Evolutionary conservation across 1,140 invertebrate species (phyloP).

Genomic region (Hormaphis cornu): DNA sequence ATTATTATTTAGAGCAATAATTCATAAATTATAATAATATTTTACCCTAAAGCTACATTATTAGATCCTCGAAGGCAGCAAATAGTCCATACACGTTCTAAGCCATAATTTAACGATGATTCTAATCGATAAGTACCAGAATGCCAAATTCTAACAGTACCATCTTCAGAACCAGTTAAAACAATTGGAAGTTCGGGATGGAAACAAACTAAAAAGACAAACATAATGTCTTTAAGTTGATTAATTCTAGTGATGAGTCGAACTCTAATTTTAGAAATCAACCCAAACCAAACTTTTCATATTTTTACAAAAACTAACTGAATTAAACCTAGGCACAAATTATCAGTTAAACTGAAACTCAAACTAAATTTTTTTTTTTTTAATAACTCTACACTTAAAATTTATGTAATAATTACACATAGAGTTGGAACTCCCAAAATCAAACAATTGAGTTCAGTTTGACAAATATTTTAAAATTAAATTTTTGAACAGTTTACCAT

Average conservation of each 20-base stretch:
- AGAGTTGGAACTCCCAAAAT: too few species aligned
- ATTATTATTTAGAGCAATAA: not conserved
- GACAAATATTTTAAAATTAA: too few species aligned
- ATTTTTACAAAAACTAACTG: too few species aligned
- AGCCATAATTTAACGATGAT: constrained; percentile 93
- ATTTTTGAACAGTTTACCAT: too few species aligned
- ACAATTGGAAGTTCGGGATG: constrained; percentile 97
- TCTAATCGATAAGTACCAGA: constrained; percentile 94
- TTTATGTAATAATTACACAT: too few species aligned
- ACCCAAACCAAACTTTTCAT: too few species aligned
- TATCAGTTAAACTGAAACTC: too few species aligned
- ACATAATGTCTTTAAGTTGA: not conserved
- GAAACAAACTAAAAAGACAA: constrained; percentile 62
- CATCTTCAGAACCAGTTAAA: constrained; percentile 95
- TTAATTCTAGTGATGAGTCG: not conserved
- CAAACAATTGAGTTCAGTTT: too few species aligned
- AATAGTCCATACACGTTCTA: constrained; percentile 97
- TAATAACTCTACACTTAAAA: too few species aligned
- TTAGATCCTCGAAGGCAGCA: constrained; percentile 91
- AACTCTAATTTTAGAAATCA: too few species aligned
- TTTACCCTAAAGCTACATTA: constrained; percentile 82
- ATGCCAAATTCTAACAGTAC: constrained; percentile 94
- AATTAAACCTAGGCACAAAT: too few species aligned
- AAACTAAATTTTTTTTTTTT: too few species aligned
- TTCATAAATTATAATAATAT: constrained; percentile 1